Evolutionary conservation across 2,113 vertebrate genomes (phyloP).

Genomic region (Antigone vipio): DNA sequence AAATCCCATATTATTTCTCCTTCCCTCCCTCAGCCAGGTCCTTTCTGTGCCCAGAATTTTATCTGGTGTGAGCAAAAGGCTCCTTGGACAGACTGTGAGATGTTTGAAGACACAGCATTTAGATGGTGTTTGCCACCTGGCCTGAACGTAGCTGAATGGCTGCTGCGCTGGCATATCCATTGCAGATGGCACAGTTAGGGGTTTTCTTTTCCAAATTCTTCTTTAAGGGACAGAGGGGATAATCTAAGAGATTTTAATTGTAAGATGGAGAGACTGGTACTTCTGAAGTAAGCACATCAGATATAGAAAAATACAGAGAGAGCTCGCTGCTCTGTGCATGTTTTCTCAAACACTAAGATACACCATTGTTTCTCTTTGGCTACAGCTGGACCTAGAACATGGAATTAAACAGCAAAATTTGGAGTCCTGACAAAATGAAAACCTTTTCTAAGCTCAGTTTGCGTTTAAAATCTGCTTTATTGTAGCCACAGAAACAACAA

Average conservation of each 20-base stretch:
- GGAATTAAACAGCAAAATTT: not conserved
- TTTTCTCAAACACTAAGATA: not conserved
- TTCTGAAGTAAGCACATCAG: not conserved
- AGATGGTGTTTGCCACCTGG: not conserved
- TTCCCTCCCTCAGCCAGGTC: not conserved
- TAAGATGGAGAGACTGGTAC: not conserved
- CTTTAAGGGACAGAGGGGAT: not conserved
- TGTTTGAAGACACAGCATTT: not conserved
- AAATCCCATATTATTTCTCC: constrained; percentile 17
- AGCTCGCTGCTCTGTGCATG: not conserved
- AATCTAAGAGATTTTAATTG: not conserved
- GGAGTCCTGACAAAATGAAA: not conserved
- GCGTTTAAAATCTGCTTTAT: not conserved
- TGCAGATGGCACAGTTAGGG: not conserved
- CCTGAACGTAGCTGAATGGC: fast-evolving
- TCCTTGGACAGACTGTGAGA: not conserved
- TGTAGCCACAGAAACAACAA: not conserved
- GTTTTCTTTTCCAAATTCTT: not conserved
- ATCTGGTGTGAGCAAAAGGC: not conserved
- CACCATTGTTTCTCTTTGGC: not conserved
- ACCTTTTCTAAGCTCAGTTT: not conserved
- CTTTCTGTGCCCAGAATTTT: not conserved
- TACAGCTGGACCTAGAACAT: not conserved
- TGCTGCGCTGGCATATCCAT: not conserved
- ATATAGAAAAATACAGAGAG: not conserved